Evolutionary conservation across 1,140 invertebrate species (phyloP), one percentile per base, ranked within the genome.

Genomic region (Cecropterus lyciades): DNA sequence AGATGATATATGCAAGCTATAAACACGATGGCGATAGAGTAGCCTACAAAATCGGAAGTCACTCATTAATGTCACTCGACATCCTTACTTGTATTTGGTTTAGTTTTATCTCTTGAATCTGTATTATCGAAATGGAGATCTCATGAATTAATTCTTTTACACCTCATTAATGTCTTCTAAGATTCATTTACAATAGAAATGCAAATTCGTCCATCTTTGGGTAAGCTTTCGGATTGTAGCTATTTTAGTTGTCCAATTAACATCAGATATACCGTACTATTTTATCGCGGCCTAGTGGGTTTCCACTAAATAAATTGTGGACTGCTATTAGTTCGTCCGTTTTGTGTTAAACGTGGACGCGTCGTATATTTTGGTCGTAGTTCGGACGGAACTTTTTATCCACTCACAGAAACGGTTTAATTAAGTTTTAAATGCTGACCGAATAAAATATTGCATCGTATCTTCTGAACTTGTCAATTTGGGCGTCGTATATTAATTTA

Each of bases 161-260:
- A 89, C 87, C 84, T 87, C 79, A 87, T 89, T 88, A 89, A 87
- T 76, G 85, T 86, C 83, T 46, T 57, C 70, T 65, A 60, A 72
- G 73, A 78, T 75, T 80, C 74, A 77, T 89, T 87, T 77, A 89
- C 80, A 87, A 84, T 84, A 77, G 72, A 86, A 84, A 91, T 91
- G 88, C 84, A 91, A 88, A 91, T 87, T 78, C 70, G 70, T 72
- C 67, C 77, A 79, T 72, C 69, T 71, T 67, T 78, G 77, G 52
- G 70, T 76, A 73, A 85, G 82, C 85, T 77, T 91, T 84, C 78
- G 75, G 67, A 82, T 87, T 72, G 59, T 56, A 67, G 72, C 65
- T 53, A 66, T 77, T 78, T 75, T 65, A 68, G 67, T 60, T 64
- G 52, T 52, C 79, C 81, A 86, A 87, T 87, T 82, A 84, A 80